A percentile compares a stretch with the other conserved stretches of the same genome.
These are phyloP conservation scores for Thymelicus sylvestris DNA, from an alignment of 2,888 invertebrate genomes.

Conservation along the genomic window DNA sequence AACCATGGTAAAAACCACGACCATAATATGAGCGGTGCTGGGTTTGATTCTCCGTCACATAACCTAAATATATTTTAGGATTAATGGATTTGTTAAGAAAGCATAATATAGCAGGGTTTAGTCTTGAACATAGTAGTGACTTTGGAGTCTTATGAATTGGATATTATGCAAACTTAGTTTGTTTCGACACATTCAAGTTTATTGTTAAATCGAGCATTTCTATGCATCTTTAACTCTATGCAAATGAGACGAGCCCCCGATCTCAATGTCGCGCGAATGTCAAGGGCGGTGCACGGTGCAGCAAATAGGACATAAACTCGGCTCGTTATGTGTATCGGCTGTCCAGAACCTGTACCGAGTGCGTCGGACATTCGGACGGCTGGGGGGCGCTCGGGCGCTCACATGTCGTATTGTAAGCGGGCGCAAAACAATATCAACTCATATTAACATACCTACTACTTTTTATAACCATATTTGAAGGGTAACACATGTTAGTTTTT, in stretches of 20 bases:
- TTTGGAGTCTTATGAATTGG: too few relatives aligned
- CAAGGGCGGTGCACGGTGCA: slow-evolving; percentile 45
- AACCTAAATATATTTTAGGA: too few relatives aligned
- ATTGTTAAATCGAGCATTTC: background rate
- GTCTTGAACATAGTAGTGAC: too few relatives aligned
- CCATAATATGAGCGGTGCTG: too few relatives aligned
- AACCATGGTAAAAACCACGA: too few relatives aligned
- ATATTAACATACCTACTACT: background rate
- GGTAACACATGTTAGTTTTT: slow-evolving; percentile 1
- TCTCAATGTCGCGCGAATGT: slow-evolving; percentile 43
- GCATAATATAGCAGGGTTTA: too few relatives aligned
- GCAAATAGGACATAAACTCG: slow-evolving; percentile 43
- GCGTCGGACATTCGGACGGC: slow-evolving; percentile 10
- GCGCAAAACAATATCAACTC: background rate
- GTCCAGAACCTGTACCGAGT: slow-evolving; percentile 23
- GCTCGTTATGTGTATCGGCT: slow-evolving; percentile 40
- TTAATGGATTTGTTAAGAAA: too few relatives aligned
- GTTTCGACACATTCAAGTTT: background rate
- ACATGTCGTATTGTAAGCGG: slow-evolving; percentile 24
- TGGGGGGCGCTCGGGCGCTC: slow-evolving; percentile 18
- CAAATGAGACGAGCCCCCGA: slow-evolving; percentile 46
- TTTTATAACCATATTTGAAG: background rate
- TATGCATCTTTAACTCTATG: slow-evolving; percentile 9
- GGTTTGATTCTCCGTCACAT: too few relatives aligned
- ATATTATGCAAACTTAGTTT: too few relatives aligned